A percentile compares a stretch with the other conserved stretches of the same genome.
Evolutionary conservation across 2,797 vertebrate species (phyloP).

Genomic region (Heliangelus exortis): DNA sequence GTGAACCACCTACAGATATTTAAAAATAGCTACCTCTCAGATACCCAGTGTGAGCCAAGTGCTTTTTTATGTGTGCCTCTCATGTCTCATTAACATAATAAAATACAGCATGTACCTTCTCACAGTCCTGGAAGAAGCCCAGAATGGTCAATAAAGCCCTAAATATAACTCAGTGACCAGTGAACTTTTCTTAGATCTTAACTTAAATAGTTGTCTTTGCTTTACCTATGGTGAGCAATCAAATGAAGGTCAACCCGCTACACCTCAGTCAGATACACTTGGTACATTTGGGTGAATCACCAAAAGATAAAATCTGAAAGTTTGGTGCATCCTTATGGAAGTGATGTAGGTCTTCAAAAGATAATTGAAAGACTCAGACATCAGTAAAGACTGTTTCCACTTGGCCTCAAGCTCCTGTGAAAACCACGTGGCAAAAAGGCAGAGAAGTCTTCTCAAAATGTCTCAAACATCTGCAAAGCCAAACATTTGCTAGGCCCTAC

Average conservation of each 20-base stretch:
- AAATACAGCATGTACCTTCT: slow-evolving; percentile 38
- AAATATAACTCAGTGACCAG: slow-evolving; percentile 1
- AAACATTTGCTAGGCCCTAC: background rate
- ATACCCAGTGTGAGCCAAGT: slow-evolving; percentile 49
- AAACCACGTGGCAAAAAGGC: background rate
- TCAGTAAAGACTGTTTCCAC: background rate
- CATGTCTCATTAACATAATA: slow-evolving; percentile 55
- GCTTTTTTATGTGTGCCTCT: slow-evolving; percentile 55
- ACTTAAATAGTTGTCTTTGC: background rate
- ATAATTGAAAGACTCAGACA: background rate
- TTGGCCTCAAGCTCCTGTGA: background rate
- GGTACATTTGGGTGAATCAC: background rate
- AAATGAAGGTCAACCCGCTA: background rate
- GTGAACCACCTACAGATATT: slow-evolving; percentile 70
- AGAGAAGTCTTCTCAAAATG: background rate
- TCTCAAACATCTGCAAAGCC: background rate
- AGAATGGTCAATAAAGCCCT: slow-evolving; percentile 31
- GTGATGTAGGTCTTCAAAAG: background rate
- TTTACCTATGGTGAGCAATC: background rate
- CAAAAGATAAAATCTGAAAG: background rate
- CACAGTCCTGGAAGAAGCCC: background rate
- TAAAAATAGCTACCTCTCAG: slow-evolving; percentile 66
- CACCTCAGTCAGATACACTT: background rate
- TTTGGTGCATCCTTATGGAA: background rate
- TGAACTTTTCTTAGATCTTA: background rate